Base-by-base conservation (phyloP, 1,140 invertebrate species). In the Nautilus pompilius region DNA sequence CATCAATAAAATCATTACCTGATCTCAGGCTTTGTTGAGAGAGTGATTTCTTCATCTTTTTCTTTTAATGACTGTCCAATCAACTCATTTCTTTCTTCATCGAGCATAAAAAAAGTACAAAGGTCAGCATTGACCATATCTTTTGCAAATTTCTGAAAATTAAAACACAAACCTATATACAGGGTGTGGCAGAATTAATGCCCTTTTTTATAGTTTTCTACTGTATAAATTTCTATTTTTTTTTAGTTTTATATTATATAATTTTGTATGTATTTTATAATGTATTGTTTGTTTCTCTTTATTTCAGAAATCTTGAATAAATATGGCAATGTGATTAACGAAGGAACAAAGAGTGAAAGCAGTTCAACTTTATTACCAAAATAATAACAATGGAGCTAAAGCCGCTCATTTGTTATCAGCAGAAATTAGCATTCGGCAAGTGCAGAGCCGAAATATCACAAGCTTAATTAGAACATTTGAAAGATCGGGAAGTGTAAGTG, bases 41-140 rank as follows among this genome's bases (percentile, higher is more conserved):
- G n/a, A n/a, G n/a, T n/a, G n/a, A n/a, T n/a, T n/a, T n/a, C n/a
- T n/a, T n/a, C n/a, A n/a, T n/a, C n/a, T n/a, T n/a, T n/a, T n/a
- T n/a, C n/a, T n/a, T n/a, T n/a, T n/a, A n/a, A n/a, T n/a, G n/a
- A n/a, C n/a, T n/a, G n/a, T n/a, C 90, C 89, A 68, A 90, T 91
- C 6, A 93, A 80, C 77, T 92, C 89, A 54, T 87, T 84, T 60
- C 85, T 89, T 65, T 87, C 87, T 30, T 84, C 83, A 75, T 91
- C 89, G 0, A 91, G 85, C 0, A 91, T 83, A 73, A 91, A 91
- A 24, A 92, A 77, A 0, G 89, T 90, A 1, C 89, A 89, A 57
- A 90, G 76, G 76, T 93, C 91, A 0, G 91, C 91, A 68, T 90
- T 87, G 0, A 93, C 90, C 2, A 93, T 80, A 59, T 87, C 85